Evolutionary conservation across 2,888 invertebrate species (phyloP).

Genomic region (Myathropa florea): DNA sequence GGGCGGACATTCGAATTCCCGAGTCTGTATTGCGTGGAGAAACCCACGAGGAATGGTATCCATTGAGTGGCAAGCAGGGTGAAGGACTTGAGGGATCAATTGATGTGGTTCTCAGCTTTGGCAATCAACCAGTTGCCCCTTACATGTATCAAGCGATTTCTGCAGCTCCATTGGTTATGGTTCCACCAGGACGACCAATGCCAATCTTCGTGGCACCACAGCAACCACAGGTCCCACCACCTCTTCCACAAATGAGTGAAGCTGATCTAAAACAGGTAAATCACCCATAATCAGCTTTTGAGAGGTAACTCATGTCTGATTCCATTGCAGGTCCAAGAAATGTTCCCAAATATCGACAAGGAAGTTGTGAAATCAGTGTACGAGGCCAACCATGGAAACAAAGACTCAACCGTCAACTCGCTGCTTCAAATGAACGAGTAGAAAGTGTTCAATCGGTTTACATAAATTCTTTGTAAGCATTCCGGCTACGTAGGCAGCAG

Average conservation of each 20-base stretch:
- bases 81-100: conserved; percentile 96
- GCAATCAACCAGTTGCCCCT: conserved; percentile 80
- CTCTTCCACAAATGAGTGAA: conserved; percentile 81
- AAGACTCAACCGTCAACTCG: conserved; percentile 94
- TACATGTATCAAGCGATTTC: conserved; percentile 82
- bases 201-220: conserved; percentile 78
- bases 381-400: conserved; percentile 93
- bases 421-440: conserved; percentile 91
- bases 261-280: conserved; percentile 85
- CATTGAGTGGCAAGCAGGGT: conserved; percentile 95
- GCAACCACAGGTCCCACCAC: conserved; percentile 75
- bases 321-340: conserved; percentile 89
- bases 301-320: background rate
- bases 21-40: conserved; percentile 91
- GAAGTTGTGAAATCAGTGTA: conserved; percentile 95
- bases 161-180: conserved; percentile 86
- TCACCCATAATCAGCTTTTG: background rate
- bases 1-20: conserved; percentile 95
- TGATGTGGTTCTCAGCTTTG: conserved; percentile 92
- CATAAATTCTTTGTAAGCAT: conserved; percentile 41
- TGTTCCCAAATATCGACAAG: conserved; percentile 97
- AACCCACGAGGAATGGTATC: conserved; percentile 97
- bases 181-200: conserved; percentile 82
- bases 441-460: background rate
- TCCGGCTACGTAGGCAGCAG: conserved; percentile 37